These are phyloP conservation scores for Meteorus colon DNA, from an alignment of 2,888 invertebrate genomes.

Conservation along the genomic window DNA sequence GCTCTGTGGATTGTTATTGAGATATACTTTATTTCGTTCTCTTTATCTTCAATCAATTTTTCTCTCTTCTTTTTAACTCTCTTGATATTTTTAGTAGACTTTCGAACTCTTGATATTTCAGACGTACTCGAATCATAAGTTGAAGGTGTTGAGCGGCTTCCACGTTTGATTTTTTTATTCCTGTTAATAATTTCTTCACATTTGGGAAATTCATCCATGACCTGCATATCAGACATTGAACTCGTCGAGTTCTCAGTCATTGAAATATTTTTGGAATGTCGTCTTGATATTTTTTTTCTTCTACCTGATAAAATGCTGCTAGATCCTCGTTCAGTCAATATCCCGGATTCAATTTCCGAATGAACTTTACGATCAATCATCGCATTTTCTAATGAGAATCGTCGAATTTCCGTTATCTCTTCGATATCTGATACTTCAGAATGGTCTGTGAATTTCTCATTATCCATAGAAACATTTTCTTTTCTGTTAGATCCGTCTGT, in stretches of 20 bases:
- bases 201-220: not conserved
- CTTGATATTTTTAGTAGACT: constrained; percentile 12
- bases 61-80: constrained; percentile 44
- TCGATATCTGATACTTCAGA: constrained; percentile 24
- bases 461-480: constrained; percentile 17
- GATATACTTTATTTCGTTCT: constrained; percentile 66
- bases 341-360: constrained; percentile 1
- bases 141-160: not conserved
- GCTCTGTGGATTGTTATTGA: constrained; percentile 77
- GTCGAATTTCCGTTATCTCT: constrained; percentile 26
- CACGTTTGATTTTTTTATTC: not conserved
- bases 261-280: not conserved
- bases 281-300: constrained; percentile 11
- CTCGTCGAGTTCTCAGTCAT: constrained; percentile 16
- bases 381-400: constrained; percentile 10
- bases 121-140: not conserved
- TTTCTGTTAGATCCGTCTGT: constrained; percentile 30
- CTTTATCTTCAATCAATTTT: constrained; percentile 38
- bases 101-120: not conserved
- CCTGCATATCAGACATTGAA: constrained; percentile 16
- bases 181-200: not conserved
- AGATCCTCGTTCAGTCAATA: not conserved
- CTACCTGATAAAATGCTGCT: not conserved
- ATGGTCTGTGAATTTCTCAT: constrained; percentile 5
- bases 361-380: constrained; percentile 6